Base-by-base conservation (phyloP, 1,140 invertebrate species). In the Gonatopus flavifemur region DNA sequence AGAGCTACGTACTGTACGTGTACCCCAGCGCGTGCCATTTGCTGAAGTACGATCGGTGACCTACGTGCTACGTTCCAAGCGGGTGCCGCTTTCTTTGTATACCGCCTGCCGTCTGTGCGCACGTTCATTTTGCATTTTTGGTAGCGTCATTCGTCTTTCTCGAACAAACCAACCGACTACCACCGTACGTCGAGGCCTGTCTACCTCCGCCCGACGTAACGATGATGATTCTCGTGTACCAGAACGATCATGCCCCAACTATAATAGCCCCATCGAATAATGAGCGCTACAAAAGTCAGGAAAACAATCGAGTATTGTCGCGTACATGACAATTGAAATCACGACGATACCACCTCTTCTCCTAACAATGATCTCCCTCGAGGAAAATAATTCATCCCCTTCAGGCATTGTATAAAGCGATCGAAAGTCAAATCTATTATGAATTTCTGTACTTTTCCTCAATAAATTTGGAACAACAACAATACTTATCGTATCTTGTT, bases 221-320 rank as follows among this genome's bases (percentile, higher is more conserved):
- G 36, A 37, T 41, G 40, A 49, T 32, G 54, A 59, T 49, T 2
- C 6, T 19, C 33, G 55, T 53, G 49, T 62, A n/a, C n/a, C n/a
- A n/a, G n/a, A n/a, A n/a, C n/a, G n/a, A n/a, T n/a, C n/a, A n/a
- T n/a, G n/a, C n/a, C n/a, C n/a, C n/a, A n/a, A 47, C 49, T 30
- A 67, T 70, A 67, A 71, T 69, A 64, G 61, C 58, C 49, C 54
- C 55, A 9, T 24, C 46, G 43, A 61, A 64, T 65, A 64, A 65
- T 55, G 59, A 66, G 31, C 52, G 55, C 55, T 50, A 66, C 66
- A 66, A 62, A 67, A 67, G 61, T 66, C 61, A 62, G 50, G 49
- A 64, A 67, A 67, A 66, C 64, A 67, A 67, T 67, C 54, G 56
- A n/a, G n/a, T n/a, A n/a, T n/a, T n/a, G n/a, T n/a, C n/a, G n/a